Base-by-base conservation (phyloP, 1,140 invertebrate species). In the Neodiprion virginianus region DNA sequence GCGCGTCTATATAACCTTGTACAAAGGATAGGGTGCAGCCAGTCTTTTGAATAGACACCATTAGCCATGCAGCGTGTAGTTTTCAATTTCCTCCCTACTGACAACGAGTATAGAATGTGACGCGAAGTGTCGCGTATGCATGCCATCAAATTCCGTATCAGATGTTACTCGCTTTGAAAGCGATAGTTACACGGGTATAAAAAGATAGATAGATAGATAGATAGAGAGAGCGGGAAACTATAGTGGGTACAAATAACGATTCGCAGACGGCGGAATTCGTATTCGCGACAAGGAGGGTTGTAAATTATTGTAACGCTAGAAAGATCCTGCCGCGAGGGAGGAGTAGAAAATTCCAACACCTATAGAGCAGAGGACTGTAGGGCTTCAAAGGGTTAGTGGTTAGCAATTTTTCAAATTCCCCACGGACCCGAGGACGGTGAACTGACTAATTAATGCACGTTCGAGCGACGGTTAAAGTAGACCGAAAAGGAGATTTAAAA, bases 311-410 rank as follows among this genome's bases (percentile, higher is more conserved):
- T 61, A 17, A 40, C 28, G 5, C 28, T 40, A 61, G 53, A 4
- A 17, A 61, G 53, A 17, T 61, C 53, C 11, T 61, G 11, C 5
- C 53, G n/a, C 28, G 53, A 61, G 53, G 7, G 11, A 61, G n/a
- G 11, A 17, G 11, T 8, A 8, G 53, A 61, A 61, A 61, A 61
- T 61, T 17, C 53, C 11, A 4, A 14, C 53, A 61, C 53, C 53
- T 11, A 61, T 17, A 61, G 53, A 4, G 5, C 11, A 61, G 53
- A 8, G 53, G n/a, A 14, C n/a, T 17, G 5, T 8, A 14, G 11
- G 53, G 53, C 53, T 61, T 61, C 53, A 61, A 61, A 61, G 53
- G 5, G 53, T 61, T 61, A 61, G 53, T 61, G 53, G 53, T 61
- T 61, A 14, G 53, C 11, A 61, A 61, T 61, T 61, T 61, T 61